phyloP scores from a whole-genome alignment of 2,888 invertebrate species.

The Sphinx pinastri region DNA sequence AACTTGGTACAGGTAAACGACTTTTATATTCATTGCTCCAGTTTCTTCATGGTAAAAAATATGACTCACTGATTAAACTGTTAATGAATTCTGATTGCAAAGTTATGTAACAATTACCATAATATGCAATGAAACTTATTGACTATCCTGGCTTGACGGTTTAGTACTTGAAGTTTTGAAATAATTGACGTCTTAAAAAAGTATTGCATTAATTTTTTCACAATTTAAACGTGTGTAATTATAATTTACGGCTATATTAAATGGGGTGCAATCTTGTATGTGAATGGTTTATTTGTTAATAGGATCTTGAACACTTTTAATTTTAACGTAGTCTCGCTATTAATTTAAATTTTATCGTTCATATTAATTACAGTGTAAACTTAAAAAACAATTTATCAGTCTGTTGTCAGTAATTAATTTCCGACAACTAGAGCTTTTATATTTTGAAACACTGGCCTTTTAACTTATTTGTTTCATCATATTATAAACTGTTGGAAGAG shows the following conservation, averaged over 20 bases:
- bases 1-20: neutral
- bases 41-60: slow-evolving; percentile 8
- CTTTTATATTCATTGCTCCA: neutral
- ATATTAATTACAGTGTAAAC: neutral
- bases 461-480: too few species aligned
- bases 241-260: slow-evolving; percentile 1
- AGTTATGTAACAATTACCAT: neutral
- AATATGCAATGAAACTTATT: slow-evolving; percentile 7
- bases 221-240: neutral
- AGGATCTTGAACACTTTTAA: slow-evolving; percentile 1
- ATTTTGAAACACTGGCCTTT: too few species aligned
- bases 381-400: neutral
- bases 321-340: neutral
- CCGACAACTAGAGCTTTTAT: too few species aligned
- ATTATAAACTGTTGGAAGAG: too few species aligned
- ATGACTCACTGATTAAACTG: neutral
- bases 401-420: neutral
- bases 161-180: neutral
- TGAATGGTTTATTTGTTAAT: slow-evolving; percentile 6
- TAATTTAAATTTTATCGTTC: neutral
- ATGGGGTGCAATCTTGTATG: neutral
- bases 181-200: neutral
- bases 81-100: neutral
- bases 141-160: neutral
- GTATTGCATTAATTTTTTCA: neutral